Evolutionary conservation across 1,140 invertebrate species (phyloP).

Genomic region (Drosophila pruinosa): DNA sequence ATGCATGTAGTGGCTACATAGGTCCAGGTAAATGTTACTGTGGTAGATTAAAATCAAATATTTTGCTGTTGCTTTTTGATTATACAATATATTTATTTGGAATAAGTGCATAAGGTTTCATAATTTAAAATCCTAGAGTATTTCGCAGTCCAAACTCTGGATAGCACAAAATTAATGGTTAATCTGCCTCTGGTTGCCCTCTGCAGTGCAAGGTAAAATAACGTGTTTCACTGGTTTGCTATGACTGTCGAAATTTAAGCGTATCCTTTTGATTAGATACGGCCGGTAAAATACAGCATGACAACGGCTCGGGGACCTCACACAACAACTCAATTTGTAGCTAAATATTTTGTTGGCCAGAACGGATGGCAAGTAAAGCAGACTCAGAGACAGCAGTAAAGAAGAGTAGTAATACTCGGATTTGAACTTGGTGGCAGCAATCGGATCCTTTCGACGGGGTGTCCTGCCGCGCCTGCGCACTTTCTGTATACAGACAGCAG

Average conservation of each 20-base stretch:
- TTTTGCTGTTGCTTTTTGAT: too few species aligned
- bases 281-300: constrained; percentile 73
- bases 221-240: constrained; percentile 41
- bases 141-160: neutral
- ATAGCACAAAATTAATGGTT: too few species aligned
- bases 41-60: too few species aligned
- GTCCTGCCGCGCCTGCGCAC: constrained; percentile 58
- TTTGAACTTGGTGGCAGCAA: constrained; percentile 22
- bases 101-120: too few species aligned
- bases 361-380: constrained; percentile 77
- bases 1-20: neutral
- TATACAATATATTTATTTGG: too few species aligned
- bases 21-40: neutral
- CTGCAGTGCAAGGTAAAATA: constrained; percentile 22
- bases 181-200: constrained; percentile 41
- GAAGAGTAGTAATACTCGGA: too few species aligned
- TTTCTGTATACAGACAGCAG: constrained; percentile 71
- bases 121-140: too few species aligned
- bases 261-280: constrained; percentile 77
- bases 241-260: constrained; percentile 68
- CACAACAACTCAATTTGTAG: constrained; percentile 76
- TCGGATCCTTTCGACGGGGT: constrained; percentile 27
- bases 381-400: constrained; percentile 1
- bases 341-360: constrained; percentile 79
- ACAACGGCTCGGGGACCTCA: constrained; percentile 53